A percentile compares a stretch with the other conserved stretches of the same genome.
These are phyloP conservation scores for Tokudaia muenninki DNA, from an alignment of 2,797 vertebrate genomes.

Conservation along the genomic window DNA sequence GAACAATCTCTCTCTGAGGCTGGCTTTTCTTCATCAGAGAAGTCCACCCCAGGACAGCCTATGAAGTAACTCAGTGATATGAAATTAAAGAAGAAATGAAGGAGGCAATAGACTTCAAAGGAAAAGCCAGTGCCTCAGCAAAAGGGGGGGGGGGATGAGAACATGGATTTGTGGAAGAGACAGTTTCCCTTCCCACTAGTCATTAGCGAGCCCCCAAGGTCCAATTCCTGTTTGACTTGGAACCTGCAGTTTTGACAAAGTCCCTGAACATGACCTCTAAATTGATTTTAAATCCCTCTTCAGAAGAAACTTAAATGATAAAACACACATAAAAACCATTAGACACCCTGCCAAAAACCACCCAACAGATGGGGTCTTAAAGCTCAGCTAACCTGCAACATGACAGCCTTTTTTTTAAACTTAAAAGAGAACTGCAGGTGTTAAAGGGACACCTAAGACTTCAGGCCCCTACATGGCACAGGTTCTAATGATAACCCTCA, in stretches of 20 bases:
- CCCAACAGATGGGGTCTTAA: constrained; percentile 64
- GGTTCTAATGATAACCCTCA: background rate
- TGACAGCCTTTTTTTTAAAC: constrained; percentile 58
- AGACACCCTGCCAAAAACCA: constrained; percentile 61
- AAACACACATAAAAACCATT: constrained; percentile 73
- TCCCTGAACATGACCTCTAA: constrained; percentile 79
- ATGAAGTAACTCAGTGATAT: background rate
- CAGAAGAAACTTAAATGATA: constrained; percentile 76
- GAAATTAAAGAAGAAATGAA: constrained; percentile 65
- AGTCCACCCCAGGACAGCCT: background rate
- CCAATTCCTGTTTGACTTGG: constrained; percentile 57
- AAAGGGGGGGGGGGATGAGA: background rate
- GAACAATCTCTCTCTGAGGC: background rate
- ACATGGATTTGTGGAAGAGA: background rate
- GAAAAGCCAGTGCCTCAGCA: constrained; percentile 5
- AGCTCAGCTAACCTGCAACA: constrained; percentile 2
- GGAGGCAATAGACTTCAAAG: constrained; percentile 48
- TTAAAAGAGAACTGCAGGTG: constrained; percentile 48
- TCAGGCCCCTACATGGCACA: background rate
- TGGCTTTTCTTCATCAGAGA: constrained; percentile 58
- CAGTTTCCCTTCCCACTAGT: constrained; percentile 14
- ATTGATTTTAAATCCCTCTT: constrained; percentile 83
- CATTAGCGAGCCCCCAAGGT: constrained; percentile 54
- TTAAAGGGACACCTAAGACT: constrained; percentile 11
- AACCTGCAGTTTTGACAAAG: constrained; percentile 74